Evolutionary conservation across 2,797 vertebrate genomes (phyloP).

Genomic region (Cyprinella venusta): DNA sequence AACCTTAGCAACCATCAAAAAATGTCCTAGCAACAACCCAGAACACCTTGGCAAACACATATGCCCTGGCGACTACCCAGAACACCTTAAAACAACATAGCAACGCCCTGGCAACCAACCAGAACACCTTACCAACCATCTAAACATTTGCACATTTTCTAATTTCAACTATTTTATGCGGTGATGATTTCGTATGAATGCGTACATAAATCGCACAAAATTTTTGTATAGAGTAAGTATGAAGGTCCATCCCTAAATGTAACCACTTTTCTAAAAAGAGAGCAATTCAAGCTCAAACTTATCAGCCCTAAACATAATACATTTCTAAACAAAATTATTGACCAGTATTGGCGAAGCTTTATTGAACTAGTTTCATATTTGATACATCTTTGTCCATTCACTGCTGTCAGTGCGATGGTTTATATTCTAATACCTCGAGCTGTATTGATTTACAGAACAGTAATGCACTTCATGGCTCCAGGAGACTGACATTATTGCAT

Average conservation of each 20-base stretch:
- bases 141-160: background rate
- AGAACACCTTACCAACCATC: background rate
- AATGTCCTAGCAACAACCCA: background rate
- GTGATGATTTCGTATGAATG: background rate
- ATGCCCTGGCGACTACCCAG: background rate
- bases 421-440: slow-evolving; percentile 69
- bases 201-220: accelerated
- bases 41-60: background rate
- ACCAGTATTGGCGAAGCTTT: background rate
- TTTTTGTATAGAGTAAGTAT: background rate
- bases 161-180: background rate
- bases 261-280: background rate
- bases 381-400: slow-evolving; percentile 71
- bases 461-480: slow-evolving; percentile 69
- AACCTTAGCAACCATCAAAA: background rate
- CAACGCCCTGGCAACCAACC: background rate
- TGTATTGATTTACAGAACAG: slow-evolving; percentile 74
- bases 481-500: slow-evolving; percentile 39
- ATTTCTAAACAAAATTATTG: background rate
- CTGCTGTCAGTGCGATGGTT: slow-evolving; percentile 63
- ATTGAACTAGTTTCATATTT: slow-evolving; percentile 60
- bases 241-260: background rate
- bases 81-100: background rate
- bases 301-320: background rate
- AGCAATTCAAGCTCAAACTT: background rate